Conservation (phyloP, 1,140 invertebrate species). For the Caenorhabditis briggsae region DNA sequence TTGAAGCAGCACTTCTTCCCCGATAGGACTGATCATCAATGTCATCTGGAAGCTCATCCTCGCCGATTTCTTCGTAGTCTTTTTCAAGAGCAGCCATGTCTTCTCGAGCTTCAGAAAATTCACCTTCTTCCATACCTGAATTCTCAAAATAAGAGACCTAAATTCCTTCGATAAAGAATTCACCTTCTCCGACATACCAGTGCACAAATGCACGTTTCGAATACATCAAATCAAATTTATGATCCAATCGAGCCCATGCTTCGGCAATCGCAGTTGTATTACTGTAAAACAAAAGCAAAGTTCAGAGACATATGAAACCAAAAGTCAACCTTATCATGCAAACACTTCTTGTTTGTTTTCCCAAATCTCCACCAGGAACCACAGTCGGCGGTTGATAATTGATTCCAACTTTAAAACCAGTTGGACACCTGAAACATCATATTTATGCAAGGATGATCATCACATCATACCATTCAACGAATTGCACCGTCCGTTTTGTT, state of each 20-base stretch:
- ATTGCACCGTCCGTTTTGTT: constrained; percentile 86
- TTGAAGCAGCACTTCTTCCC: constrained; percentile 41
- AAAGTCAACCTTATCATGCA: constrained; percentile 60
- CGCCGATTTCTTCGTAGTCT: constrained; percentile 82
- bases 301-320: neutral
- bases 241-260: constrained; percentile 84
- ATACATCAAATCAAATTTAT: constrained; percentile 85
- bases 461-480: constrained; percentile 84
- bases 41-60: constrained; percentile 61
- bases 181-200: constrained; percentile 84
- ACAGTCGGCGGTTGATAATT: constrained; percentile 89
- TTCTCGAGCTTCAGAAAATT: constrained; percentile 87
- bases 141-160: neutral
- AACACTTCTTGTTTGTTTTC: constrained; percentile 63
- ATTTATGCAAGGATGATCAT: neutral
- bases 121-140: constrained; percentile 85
- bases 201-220: constrained; percentile 80
- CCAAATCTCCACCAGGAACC: constrained; percentile 87
- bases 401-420: constrained; percentile 83
- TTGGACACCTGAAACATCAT: constrained; percentile 80
- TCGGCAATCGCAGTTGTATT: constrained; percentile 84
- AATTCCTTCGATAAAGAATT: constrained; percentile 77
- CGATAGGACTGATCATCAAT: constrained; percentile 36
- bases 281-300: constrained; percentile 2
- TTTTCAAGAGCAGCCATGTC: constrained; percentile 87